These are phyloP conservation scores for Ascidia mentula DNA, from an alignment of 23 tunicate genomes.

Conservation along the genomic window DNA sequence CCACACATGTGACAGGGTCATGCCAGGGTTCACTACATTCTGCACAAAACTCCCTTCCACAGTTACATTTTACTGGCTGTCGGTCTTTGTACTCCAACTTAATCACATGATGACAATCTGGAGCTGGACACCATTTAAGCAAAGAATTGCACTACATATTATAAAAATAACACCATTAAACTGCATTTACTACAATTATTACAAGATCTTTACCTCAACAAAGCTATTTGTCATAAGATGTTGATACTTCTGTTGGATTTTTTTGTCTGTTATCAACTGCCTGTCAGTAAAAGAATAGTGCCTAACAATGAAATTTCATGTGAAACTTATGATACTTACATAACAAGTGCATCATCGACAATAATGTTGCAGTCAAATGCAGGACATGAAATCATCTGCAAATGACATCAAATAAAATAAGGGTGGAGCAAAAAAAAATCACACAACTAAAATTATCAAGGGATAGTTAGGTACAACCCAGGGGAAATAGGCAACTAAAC, in stretches of 20 bases:
- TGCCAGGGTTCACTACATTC: conserved; percentile 96
- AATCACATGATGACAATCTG: conserved; percentile 88
- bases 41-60: conserved; percentile 89
- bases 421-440: too few species aligned
- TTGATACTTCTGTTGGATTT: conserved; percentile 61
- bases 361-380: conserved; percentile 76
- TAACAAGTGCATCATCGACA: conserved; percentile 77
- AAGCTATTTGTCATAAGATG: conserved; percentile 83
- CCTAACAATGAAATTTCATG: background rate
- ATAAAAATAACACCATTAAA: background rate
- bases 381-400: conserved; percentile 71
- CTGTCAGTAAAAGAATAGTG: background rate
- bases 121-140: conserved; percentile 91
- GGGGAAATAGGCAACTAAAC: too few species aligned
- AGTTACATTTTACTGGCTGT: conserved; percentile 79
- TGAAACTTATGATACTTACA: conserved; percentile 31
- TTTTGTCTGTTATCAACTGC: conserved; percentile 45
- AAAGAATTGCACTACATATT: conserved; percentile 56
- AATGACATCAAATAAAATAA: background rate
- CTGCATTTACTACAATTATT: background rate
- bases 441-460: too few species aligned
- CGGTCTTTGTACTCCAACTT: conserved; percentile 59
- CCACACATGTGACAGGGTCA: conserved; percentile 85
- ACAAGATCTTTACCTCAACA: conserved; percentile 39
- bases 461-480: too few species aligned